Evolutionary conservation across 2,797 vertebrate species (phyloP).

Genomic region (Rhinichthys osculus): DNA sequence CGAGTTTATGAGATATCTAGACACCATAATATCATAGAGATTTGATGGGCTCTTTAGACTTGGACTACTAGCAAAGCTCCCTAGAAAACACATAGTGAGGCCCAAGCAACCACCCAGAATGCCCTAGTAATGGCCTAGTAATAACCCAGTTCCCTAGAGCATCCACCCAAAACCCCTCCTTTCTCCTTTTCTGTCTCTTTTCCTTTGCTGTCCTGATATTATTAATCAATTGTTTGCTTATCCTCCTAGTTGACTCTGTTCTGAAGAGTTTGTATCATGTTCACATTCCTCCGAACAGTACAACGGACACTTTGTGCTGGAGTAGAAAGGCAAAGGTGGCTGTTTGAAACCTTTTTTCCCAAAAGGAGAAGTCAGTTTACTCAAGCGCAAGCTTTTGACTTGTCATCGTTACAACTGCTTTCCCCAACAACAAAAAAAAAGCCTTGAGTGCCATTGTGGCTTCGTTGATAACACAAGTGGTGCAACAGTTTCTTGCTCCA

Average conservation of each 20-base stretch:
- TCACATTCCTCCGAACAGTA: constrained; percentile 9
- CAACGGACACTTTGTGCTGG: constrained; percentile 17
- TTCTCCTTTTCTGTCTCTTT: not conserved
- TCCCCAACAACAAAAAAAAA: not conserved
- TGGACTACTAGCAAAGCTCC: not conserved
- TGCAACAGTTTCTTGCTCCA: not conserved
- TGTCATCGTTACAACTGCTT: constrained; percentile 7
- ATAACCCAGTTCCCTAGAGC: not conserved
- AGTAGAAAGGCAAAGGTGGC: not conserved
- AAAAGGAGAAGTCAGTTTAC: constrained; percentile 31
- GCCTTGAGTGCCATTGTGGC: not conserved
- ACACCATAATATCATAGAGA: not conserved
- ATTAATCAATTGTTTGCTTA: constrained; percentile 18
- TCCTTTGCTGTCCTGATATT: constrained; percentile 10
- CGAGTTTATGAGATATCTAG: not conserved
- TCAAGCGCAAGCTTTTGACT: constrained; percentile 16
- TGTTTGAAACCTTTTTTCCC: not conserved
- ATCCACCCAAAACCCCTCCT: not conserved
- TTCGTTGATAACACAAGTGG: not conserved
- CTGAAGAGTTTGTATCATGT: constrained; percentile 35
- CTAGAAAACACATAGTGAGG: not conserved
- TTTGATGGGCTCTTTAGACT: not conserved
- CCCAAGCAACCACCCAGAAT: not conserved
- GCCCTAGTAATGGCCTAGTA: not conserved
- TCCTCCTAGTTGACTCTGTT: not conserved